These are phyloP conservation scores for Ellobius talpinus DNA, from an alignment of 2,113 vertebrate species.

Conservation along the genomic window DNA sequence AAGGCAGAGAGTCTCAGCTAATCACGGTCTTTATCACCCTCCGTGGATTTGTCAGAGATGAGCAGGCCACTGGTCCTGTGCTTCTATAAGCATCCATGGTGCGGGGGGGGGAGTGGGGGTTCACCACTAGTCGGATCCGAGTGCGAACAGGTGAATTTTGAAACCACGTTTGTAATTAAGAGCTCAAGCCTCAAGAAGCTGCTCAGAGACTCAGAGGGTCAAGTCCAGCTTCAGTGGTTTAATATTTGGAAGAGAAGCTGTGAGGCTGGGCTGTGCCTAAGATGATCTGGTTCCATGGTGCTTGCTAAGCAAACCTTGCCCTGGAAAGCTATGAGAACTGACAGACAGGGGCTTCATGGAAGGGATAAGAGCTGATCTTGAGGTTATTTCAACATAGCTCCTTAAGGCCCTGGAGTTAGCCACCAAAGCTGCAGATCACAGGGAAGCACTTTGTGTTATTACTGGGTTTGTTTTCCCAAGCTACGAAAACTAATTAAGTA, in stretches of 20 bases:
- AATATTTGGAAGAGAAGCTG: background rate
- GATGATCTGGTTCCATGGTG: background rate
- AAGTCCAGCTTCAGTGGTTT: background rate
- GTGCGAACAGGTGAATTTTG: background rate
- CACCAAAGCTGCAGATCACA: background rate
- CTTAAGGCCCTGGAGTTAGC: background rate
- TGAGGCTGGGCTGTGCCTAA: background rate
- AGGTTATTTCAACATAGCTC: background rate
- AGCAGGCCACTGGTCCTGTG: background rate
- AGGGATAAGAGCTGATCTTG: background rate
- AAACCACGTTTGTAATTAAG: slow-evolving; percentile 19
- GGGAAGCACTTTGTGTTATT: background rate
- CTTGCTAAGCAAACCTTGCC: background rate
- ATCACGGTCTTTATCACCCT: background rate
- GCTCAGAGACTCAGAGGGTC: background rate
- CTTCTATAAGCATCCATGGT: background rate
- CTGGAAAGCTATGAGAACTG: background rate
- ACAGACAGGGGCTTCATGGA: fast-evolving
- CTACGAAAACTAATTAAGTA: slow-evolving; percentile 1
- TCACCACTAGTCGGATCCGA: background rate
- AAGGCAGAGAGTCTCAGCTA: background rate
- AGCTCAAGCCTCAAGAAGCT: background rate
- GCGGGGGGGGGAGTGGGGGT: fast-evolving
- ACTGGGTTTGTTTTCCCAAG: background rate
- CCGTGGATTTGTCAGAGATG: background rate